Conservation (phyloP, 2,888 invertebrate genomes). For the Pecten maximus region DNA sequence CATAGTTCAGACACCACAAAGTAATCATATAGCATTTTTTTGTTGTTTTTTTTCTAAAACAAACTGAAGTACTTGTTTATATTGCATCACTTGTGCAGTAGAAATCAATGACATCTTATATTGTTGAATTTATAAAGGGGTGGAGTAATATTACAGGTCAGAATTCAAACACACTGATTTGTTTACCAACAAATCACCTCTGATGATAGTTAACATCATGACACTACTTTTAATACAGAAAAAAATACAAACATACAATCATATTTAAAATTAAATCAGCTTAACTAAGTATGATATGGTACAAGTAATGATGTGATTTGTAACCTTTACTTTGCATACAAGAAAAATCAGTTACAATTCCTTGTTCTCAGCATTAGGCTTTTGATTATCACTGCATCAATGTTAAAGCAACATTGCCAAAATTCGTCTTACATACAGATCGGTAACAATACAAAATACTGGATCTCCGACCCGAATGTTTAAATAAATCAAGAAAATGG, state of each 20-base stretch:
- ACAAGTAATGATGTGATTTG: neutral
- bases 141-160: neutral
- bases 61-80: neutral
- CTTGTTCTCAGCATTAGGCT: neutral
- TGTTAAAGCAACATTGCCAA: neutral
- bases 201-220: neutral
- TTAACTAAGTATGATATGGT: constrained; percentile 30
- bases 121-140: constrained; percentile 14
- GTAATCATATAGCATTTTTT: neutral
- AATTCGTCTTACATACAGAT: neutral
- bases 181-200: neutral
- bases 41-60: constrained; percentile 2
- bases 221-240: constrained; percentile 10
- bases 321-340: neutral
- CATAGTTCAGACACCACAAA: neutral
- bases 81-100: neutral
- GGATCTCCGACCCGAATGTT: constrained; percentile 11
- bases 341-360: neutral
- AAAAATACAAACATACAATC: constrained; percentile 18
- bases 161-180: neutral
- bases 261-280: neutral
- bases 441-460: neutral
- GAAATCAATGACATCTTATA: neutral
- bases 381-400: constrained; percentile 21
- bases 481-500: constrained; percentile 18